phyloP scores from a whole-genome alignment of 2,797 vertebrate species.

The Erpetoichthys calabaricus region DNA sequence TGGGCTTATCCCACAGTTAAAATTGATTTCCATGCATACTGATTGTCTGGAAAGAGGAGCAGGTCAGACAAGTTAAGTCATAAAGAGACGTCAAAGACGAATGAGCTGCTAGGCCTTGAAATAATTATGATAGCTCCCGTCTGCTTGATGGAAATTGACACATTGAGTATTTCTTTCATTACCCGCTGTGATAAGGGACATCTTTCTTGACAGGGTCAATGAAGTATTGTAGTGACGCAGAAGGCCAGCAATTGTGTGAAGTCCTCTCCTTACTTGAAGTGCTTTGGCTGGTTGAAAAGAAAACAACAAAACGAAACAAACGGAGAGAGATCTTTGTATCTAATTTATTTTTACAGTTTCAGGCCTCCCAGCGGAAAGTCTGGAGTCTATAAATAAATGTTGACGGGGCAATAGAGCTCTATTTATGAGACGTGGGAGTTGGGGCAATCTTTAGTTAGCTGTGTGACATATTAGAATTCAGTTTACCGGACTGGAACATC shows the following conservation, averaged over 20 bases:
- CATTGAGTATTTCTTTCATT: not conserved
- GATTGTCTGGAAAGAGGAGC: not conserved
- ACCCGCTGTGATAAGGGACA: not conserved
- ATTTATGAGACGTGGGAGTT: conserved; percentile 5
- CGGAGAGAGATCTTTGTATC: no score
- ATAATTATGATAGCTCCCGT: not conserved
- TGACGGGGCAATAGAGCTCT: not conserved
- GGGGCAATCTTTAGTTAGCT: not conserved
- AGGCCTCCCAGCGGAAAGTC: not conserved
- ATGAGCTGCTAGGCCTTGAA: not conserved
- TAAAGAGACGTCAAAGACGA: not conserved
- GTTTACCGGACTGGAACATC: not conserved
- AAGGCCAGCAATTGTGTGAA: conserved; percentile 2
- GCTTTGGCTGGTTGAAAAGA: not conserved
- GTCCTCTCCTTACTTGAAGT: conserved; percentile 2
- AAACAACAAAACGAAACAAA: no score
- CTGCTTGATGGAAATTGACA: not conserved
- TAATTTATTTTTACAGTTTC: no score
- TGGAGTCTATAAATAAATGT: conserved; percentile 2
- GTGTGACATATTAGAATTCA: conserved; percentile 3
- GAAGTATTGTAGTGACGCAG: not conserved
- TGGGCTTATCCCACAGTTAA: no score
- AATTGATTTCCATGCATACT: no score
- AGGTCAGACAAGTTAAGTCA: not conserved
- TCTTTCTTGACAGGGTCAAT: not conserved